Conservation (phyloP, 2,797 vertebrate species). For the Sebastes itinus region DNA sequence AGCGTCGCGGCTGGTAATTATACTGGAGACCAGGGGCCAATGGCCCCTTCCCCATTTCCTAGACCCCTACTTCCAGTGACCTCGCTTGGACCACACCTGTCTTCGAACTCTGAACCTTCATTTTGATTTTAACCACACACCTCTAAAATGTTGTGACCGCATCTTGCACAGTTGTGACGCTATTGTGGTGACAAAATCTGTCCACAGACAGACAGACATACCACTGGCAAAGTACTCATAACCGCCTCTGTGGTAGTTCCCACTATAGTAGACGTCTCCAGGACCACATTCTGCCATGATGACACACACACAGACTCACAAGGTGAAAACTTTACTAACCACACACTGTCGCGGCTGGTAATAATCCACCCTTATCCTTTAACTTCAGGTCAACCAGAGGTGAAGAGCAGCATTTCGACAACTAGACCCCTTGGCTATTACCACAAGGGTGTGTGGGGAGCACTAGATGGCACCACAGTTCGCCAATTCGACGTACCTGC, state of each 20-base stretch:
- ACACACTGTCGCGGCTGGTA: background rate
- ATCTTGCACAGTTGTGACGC: too few species aligned
- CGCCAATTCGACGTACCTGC: constrained; percentile 43
- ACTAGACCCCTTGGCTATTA: constrained; percentile 67
- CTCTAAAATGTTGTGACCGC: too few species aligned
- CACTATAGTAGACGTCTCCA: background rate
- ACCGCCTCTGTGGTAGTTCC: background rate
- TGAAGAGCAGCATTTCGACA: background rate
- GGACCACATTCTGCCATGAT: background rate
- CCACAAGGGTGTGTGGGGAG: constrained; percentile 85
- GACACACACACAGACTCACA: too few species aligned
- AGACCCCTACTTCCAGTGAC: too few species aligned
- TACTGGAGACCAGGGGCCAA: too few species aligned
- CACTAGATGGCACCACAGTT: constrained; percentile 74
- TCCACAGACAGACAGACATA: too few species aligned
- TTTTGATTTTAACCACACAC: too few species aligned
- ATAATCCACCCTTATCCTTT: background rate
- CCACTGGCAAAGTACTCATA: background rate
- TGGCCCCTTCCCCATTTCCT: too few species aligned
- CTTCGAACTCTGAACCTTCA: too few species aligned
- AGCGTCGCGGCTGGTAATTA: too few species aligned
- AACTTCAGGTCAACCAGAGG: constrained; percentile 8
- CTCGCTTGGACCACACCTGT: too few species aligned
- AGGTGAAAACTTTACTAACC: background rate
- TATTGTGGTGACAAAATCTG: too few species aligned